Evolutionary conservation across 2,113 vertebrate genomes (phyloP).

Genomic region (Hippocampus comes): DNA sequence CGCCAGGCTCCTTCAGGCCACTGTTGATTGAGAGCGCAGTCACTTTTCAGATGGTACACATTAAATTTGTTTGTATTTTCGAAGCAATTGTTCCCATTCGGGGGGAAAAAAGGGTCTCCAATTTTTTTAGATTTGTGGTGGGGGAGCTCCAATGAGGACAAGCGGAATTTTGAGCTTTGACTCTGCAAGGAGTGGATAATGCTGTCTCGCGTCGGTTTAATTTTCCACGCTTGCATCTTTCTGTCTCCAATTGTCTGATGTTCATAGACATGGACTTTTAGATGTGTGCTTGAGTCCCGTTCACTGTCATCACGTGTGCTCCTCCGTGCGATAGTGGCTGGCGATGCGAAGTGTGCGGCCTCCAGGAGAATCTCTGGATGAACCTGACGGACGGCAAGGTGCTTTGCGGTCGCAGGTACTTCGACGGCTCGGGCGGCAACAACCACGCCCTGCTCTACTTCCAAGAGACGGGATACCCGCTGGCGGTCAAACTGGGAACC

Average conservation of each 20-base stretch:
- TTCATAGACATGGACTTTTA: background rate
- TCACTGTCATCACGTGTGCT: slow-evolving; percentile 2
- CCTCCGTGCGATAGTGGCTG: slow-evolving; percentile 78
- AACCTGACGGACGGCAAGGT: slow-evolving; percentile 95
- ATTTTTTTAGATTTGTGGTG: too few relatives aligned
- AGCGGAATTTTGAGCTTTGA: too few relatives aligned
- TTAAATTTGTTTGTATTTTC: too few relatives aligned
- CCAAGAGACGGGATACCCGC: slow-evolving; percentile 85
- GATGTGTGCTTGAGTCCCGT: background rate
- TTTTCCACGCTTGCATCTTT: background rate
- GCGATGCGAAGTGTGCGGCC: slow-evolving; percentile 92
- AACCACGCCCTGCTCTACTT: slow-evolving; percentile 92
- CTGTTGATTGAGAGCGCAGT: too few relatives aligned
- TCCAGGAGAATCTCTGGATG: slow-evolving; percentile 97
- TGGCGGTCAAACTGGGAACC: slow-evolving; percentile 96
- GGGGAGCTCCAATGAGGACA: too few relatives aligned
- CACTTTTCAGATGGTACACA: background rate
- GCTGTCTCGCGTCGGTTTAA: background rate
- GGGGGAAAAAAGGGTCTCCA: too few relatives aligned
- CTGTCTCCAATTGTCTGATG: background rate
- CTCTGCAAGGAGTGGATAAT: too few relatives aligned
- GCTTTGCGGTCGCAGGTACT: slow-evolving; percentile 92
- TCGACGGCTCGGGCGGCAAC: slow-evolving; percentile 94
- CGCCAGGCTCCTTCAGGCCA: background rate
- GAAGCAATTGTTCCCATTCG: too few relatives aligned